Evolutionary conservation across 2,888 invertebrate species (phyloP).

Genomic region (Drosophila maculinotata): DNA sequence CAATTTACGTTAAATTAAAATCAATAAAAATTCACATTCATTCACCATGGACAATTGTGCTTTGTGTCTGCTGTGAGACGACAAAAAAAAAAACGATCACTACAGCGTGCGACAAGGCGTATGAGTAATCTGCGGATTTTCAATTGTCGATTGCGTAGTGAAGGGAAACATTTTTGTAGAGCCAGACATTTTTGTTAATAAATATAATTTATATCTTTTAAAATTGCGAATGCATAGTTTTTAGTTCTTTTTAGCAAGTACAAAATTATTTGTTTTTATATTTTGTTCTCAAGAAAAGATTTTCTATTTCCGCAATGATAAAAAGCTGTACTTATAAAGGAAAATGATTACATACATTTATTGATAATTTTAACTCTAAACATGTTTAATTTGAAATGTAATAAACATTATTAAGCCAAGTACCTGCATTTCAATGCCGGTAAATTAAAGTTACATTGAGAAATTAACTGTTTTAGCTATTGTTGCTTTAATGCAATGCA

Average conservation of each 20-base stretch:
- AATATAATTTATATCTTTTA: no score
- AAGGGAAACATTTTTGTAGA: neutral
- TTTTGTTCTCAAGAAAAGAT: no score
- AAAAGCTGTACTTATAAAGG: no score
- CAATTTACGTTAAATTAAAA: slow-evolving; percentile 73
- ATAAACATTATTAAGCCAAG: neutral
- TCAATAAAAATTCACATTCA: slow-evolving; percentile 69
- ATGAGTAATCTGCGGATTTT: slow-evolving; percentile 57
- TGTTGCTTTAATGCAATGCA: slow-evolving; percentile 32
- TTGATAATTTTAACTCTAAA: no score
- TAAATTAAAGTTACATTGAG: slow-evolving; percentile 40
- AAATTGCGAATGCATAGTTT: no score
- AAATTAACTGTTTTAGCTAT: slow-evolving; percentile 28
- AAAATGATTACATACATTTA: no score
- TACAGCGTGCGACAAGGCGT: slow-evolving; percentile 37
- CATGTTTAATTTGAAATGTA: no score
- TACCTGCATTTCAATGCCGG: slow-evolving; percentile 22
- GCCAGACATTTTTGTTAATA: no score
- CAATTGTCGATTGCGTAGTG: slow-evolving; percentile 13
- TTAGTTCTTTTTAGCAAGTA: no score
- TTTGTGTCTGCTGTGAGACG: slow-evolving; percentile 8
- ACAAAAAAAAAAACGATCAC: slow-evolving; percentile 13
- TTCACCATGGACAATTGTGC: slow-evolving; percentile 37
- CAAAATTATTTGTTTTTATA: no score
- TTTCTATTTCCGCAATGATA: no score